Conservation (phyloP, 23 tunicate genomes). For the Oikopleura dioica region DNA sequence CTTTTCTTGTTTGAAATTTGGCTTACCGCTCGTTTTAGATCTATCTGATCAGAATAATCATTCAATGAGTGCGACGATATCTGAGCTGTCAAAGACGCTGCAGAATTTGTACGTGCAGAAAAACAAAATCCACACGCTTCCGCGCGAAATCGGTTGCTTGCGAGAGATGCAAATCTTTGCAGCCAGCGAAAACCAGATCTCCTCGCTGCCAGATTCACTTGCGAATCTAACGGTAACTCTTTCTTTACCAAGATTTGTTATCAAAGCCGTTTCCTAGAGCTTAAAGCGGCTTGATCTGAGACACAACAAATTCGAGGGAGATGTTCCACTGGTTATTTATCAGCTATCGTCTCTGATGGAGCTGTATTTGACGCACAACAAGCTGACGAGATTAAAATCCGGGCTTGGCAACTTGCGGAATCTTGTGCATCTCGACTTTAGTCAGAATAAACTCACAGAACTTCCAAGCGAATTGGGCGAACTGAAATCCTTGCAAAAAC, state of each 20-base stretch:
- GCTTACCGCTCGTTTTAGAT: too few relatives aligned
- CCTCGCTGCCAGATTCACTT: neutral
- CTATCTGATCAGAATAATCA: neutral
- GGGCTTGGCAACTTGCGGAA: neutral
- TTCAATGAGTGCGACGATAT: neutral
- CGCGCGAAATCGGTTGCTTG: neutral
- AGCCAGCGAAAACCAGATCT: neutral
- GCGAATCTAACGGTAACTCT: neutral
- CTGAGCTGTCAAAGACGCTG: neutral
- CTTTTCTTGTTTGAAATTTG: too few relatives aligned
- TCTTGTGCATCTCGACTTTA: neutral
- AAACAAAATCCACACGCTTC: neutral
- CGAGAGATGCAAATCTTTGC: neutral
- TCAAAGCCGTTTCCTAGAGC: neutral
- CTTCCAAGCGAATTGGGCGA: neutral
- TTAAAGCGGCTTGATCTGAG: conserved; percentile 1
- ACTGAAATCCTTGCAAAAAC: too few relatives aligned
- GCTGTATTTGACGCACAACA: neutral
- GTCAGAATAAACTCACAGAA: neutral
- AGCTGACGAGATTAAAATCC: neutral
- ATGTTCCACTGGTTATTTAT: neutral
- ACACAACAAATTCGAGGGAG: neutral
- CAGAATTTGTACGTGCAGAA: neutral
- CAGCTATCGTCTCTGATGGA: neutral
- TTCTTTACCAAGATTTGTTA: neutral